Conservation (phyloP, 2,888 invertebrate genomes). For the Fragum sueziense region DNA sequence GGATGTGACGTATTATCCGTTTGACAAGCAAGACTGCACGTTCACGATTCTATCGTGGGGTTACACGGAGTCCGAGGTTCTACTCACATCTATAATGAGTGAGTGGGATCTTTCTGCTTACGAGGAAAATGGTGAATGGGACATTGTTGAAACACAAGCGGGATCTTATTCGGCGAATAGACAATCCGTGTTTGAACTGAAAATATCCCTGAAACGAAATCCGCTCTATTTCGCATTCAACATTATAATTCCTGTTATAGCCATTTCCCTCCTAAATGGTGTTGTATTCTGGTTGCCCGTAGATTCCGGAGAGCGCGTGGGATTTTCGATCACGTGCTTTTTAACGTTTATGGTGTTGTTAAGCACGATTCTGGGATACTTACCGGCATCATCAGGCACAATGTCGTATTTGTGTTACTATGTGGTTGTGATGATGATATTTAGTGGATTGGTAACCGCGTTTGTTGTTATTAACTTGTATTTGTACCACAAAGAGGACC, state of each 20-base stretch:
- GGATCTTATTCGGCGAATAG: slow-evolving; percentile 7
- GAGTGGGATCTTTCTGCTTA: slow-evolving; percentile 21
- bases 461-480: slow-evolving; percentile 38
- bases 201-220: slow-evolving; percentile 39
- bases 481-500: slow-evolving; percentile 38
- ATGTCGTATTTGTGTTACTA: slow-evolving; percentile 52
- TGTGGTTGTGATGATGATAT: slow-evolving; percentile 46
- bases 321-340: slow-evolving; percentile 55
- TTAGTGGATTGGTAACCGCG: slow-evolving; percentile 38
- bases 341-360: slow-evolving; percentile 52
- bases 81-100: background rate
- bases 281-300: slow-evolving; percentile 52
- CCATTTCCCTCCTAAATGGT: slow-evolving; percentile 34
- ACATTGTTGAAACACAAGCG: slow-evolving; percentile 31
- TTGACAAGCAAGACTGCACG: slow-evolving; percentile 46
- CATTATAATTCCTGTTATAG: slow-evolving; percentile 44
- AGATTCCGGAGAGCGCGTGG: slow-evolving; percentile 52
- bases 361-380: slow-evolving; percentile 40
- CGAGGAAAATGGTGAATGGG: slow-evolving; percentile 51
- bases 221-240: slow-evolving; percentile 49
- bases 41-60: slow-evolving; percentile 44
- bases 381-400: slow-evolving; percentile 40
- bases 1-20: slow-evolving; percentile 52
- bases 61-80: slow-evolving; percentile 12
- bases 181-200: slow-evolving; percentile 15